Evolutionary conservation across 2,797 vertebrate genomes (phyloP).

Genomic region (Myotis planiceps): DNA sequence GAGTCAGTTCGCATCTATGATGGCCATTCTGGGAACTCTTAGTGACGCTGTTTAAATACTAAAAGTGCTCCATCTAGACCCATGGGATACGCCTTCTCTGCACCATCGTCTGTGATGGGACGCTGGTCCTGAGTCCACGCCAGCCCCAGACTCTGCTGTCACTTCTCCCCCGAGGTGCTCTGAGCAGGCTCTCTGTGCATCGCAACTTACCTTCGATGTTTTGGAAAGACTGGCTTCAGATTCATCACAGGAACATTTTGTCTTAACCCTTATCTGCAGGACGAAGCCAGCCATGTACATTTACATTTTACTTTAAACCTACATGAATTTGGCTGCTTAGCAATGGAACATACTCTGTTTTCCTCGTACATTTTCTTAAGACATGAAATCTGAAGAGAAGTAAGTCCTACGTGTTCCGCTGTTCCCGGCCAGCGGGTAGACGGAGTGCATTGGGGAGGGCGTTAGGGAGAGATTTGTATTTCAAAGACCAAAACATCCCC

Average conservation of each 20-base stretch:
- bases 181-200: neutral
- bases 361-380: constrained; percentile 48
- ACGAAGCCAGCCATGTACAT: neutral
- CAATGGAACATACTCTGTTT: constrained; percentile 45
- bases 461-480: neutral
- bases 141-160: neutral
- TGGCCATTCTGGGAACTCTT: neutral
- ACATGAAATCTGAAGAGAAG: constrained; percentile 44
- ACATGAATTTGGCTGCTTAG: constrained; percentile 46
- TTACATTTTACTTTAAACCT: constrained; percentile 37
- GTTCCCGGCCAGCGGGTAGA: neutral
- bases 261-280: neutral
- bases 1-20: neutral
- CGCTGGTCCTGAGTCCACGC: neutral
- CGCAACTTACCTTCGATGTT: neutral
- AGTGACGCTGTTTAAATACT: neutral
- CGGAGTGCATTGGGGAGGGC: neutral
- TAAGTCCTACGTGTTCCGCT: neutral
- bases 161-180: neutral
- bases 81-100: neutral
- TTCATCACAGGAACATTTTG: neutral
- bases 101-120: neutral
- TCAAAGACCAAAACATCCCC: constrained; percentile 15
- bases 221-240: neutral
- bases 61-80: neutral